Base-by-base conservation (phyloP, 2,888 invertebrate species). In the Sesia apiformis region DNA sequence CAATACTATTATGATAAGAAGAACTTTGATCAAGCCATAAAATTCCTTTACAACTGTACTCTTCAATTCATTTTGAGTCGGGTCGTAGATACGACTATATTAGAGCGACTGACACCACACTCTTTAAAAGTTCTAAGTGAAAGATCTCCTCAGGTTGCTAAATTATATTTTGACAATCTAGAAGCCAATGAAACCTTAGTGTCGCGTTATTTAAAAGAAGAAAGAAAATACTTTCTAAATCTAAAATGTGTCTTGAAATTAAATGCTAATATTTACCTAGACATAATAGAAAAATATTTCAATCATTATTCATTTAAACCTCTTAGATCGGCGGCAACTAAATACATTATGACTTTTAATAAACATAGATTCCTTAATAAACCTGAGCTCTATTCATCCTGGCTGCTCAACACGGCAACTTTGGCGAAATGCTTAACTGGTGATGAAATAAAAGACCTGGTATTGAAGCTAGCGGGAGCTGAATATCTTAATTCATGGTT, bases 371-470 rank as follows among this genome's bases (percentile, higher is more conserved):
- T 77, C 53, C 52, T 63, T 8, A 62, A 58, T 0, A 83, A 82
- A 58, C 58, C 69, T 0, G 83, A 80, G 55, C 57, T 82, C 4
- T 83, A 82, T 52, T 61, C 70, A 3, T 65, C 60, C 3, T 68
- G 65, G 58, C 54, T 82, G 4, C 63, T 83, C 5, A 59, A 82
- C 57, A 63, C 70, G 5, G 64, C 69, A 6, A 69, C 76, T 1
- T 51, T 81, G 42, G 79, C 78, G 3, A 57, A 59, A 52, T 65
- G 61, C 52, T 65, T 83, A 7, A 69, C 53, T 7, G 58, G 57
- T 40, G 67, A 72, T 2, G 78, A 83, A 58, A 73, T 73, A 39
- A 75, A 76, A 60, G 64, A 75, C 3, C 56, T 79, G 0, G 60
- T 79, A 3, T 5, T 76, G 0, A 66, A 62, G 54, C 53, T 82